phyloP scores from a whole-genome alignment of 1,140 invertebrate species.

The Sitophilus oryzae region DNA sequence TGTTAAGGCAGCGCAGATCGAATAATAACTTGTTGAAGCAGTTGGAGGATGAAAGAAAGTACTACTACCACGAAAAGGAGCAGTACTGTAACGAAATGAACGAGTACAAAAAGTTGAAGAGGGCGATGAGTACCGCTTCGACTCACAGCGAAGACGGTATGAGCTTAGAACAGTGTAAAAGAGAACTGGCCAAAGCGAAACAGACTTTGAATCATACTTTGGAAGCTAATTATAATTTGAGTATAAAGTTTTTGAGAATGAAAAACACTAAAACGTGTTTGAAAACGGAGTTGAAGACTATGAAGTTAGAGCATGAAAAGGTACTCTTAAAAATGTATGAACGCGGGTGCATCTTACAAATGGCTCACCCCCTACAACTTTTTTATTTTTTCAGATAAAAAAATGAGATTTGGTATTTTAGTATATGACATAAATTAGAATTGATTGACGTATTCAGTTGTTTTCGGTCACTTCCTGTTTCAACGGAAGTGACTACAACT shows the following conservation, averaged over 20 bases:
- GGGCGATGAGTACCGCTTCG: constrained; percentile 22
- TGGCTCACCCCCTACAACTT: neutral
- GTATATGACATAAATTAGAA: no score
- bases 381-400: no score
- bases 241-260: constrained; percentile 44
- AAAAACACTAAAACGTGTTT: constrained; percentile 40
- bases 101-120: constrained; percentile 37
- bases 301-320: constrained; percentile 32
- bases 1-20: constrained; percentile 35
- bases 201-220: constrained; percentile 39
- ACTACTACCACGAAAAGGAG: constrained; percentile 42
- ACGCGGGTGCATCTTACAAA: neutral
- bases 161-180: constrained; percentile 22
- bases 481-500: no score
- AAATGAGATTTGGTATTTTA: no score
- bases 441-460: no score
- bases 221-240: constrained; percentile 43
- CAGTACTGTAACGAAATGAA: constrained; percentile 41
- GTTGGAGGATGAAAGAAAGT: constrained; percentile 40
- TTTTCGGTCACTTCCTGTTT: no score
- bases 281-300: constrained; percentile 31
- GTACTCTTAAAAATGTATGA: constrained; percentile 12
- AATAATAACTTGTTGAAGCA: constrained; percentile 37
- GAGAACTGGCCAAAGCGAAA: constrained; percentile 36
- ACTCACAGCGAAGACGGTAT: constrained; percentile 10